phyloP scores from a whole-genome alignment of 2,797 vertebrate species.

The Ambastaia sidthimunki region DNA sequence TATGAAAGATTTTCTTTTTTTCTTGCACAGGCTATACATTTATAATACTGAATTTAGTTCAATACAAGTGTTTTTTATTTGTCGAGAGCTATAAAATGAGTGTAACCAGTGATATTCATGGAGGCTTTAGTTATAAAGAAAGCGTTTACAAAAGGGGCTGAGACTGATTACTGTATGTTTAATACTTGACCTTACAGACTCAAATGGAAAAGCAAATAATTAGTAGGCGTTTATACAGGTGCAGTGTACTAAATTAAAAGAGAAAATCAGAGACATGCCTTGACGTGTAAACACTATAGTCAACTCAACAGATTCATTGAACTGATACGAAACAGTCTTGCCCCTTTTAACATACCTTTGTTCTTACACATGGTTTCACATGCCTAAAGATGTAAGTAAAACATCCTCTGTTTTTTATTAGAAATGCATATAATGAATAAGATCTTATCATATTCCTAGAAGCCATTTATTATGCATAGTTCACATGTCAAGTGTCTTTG shows the following conservation, averaged over 20 bases:
- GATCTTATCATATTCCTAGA: too few relatives aligned
- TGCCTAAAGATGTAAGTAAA: neutral
- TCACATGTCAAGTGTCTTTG: too few relatives aligned
- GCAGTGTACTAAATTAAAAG: neutral
- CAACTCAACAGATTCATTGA: slow-evolving; percentile 15
- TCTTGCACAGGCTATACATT: neutral
- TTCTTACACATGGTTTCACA: neutral
- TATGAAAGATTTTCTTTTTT: slow-evolving; percentile 3
- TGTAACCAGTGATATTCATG: too few relatives aligned
- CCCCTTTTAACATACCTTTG: neutral
- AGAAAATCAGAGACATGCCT: slow-evolving; percentile 37
- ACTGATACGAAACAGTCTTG: slow-evolving; percentile 7
- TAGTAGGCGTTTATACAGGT: neutral
- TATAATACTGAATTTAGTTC: neutral
- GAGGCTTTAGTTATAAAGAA: too few relatives aligned
- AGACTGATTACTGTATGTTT: slow-evolving; percentile 2
- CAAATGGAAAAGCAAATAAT: neutral
- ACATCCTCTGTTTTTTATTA: neutral
- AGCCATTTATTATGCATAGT: too few relatives aligned
- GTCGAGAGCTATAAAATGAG: too few relatives aligned
- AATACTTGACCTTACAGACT: neutral
- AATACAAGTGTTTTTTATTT: neutral
- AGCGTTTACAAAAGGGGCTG: neutral
- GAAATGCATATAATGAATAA: neutral
- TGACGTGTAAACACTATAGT: slow-evolving; percentile 36